Evolutionary conservation across 2,888 invertebrate species (phyloP), one percentile per base, ranked within the genome.

Genomic region (Hedychridium roseum): DNA sequence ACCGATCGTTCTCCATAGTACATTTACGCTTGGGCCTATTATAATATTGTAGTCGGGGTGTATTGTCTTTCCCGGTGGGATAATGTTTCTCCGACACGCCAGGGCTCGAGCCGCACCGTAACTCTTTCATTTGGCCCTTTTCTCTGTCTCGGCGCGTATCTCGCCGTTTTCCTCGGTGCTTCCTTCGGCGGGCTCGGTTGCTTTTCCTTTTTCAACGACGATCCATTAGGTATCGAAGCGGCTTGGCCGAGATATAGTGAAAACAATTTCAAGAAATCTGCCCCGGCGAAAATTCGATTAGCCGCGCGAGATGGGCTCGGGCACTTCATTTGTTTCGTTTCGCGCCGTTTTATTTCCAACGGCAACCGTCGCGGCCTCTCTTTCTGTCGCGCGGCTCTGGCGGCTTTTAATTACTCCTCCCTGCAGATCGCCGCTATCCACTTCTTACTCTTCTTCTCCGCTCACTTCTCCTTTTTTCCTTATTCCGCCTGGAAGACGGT

Each of bases 301-400:
- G 71, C 68, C 69, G 67, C 57, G 70, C 64, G 64, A 73, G 73
- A 74, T 74, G 73, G 73, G 71, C 68, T 71, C 64, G 66, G 51
- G 54, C 40, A 41, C 66, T 70, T 63, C 73, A 64, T 68, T 71
- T 71, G 70, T 70, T 70, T 69, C 66, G 70, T 73, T 71, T 69
- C 72, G n/a, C n/a, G n/a, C n/a, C n/a, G 71, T 76, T 76, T 76
- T 74, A 76, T 78, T 78, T 76, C 74, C 69, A 64, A 66, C 53
- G 49, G 58, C n/a, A n/a, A n/a, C n/a, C n/a, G 55, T 53, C 50
- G 31, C 50, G 50, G 63, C 56, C 56, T 60, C 58, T 54, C 64
- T 64, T 64, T 64, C 63, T 58, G 61, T 64, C 53, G 58, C 61
- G 62, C 56, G n/a, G n/a, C n/a, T n/a, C n/a, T 56, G 58, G 56